Evolutionary conservation across 2,888 invertebrate genomes (phyloP).

Genomic region (Exocentrus adspersus): DNA sequence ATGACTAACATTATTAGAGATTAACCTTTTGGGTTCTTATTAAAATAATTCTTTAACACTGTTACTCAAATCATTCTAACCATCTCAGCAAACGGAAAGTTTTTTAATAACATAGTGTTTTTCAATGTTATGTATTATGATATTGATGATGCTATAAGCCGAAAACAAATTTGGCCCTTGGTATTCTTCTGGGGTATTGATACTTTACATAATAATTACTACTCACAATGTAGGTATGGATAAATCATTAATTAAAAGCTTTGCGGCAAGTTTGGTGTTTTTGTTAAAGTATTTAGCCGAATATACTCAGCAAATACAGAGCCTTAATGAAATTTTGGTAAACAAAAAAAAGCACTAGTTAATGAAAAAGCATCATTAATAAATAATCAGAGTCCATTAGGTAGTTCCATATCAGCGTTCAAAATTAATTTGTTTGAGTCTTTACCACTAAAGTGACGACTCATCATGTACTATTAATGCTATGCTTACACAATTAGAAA

Average conservation of each 20-base stretch:
- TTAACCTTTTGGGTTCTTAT: too few relatives aligned
- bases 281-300: not conserved
- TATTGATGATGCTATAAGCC: too few relatives aligned
- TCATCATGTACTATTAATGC: conserved; percentile 3
- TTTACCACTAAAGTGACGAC: conserved; percentile 6
- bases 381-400: conserved; percentile 53
- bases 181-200: not conserved
- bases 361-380: conserved; percentile 50
- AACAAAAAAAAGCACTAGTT: not conserved
- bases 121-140: too few relatives aligned
- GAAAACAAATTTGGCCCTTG: not conserved
- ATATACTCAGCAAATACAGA: not conserved
- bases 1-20: too few relatives aligned
- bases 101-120: too few relatives aligned
- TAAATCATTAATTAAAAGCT: not conserved
- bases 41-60: too few relatives aligned
- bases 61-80: too few relatives aligned
- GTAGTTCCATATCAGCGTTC: conserved; percentile 38
- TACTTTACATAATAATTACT: not conserved
- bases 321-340: not conserved
- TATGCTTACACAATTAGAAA: not conserved
- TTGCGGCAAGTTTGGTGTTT: not conserved
- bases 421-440: conserved; percentile 22
- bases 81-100: too few relatives aligned
- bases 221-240: too few relatives aligned